These are phyloP conservation scores for Eleutherodactylus coqui DNA, from an alignment of 2,797 vertebrate species.

Conservation along the genomic window DNA sequence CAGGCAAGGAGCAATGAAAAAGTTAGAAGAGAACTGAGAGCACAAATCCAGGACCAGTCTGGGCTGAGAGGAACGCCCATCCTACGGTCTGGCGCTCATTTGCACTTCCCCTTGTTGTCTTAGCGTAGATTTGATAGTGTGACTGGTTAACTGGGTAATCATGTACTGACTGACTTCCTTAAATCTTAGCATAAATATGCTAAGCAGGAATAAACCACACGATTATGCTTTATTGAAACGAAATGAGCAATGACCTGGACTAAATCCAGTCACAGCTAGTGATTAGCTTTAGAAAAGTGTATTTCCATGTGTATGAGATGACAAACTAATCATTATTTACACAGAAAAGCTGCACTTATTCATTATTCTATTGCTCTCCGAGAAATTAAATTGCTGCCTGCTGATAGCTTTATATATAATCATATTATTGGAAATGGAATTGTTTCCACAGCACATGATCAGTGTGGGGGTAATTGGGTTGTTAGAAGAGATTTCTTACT, in stretches of 20 bases:
- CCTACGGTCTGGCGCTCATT: too few species aligned
- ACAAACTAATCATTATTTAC: constrained; percentile 6
- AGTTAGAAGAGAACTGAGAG: too few species aligned
- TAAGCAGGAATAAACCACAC: background rate
- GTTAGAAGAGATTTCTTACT: background rate
- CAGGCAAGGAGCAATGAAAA: too few species aligned
- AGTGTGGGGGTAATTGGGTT: background rate
- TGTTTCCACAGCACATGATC: background rate
- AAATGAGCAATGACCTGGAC: background rate
- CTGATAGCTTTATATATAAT: background rate
- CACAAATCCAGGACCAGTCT: too few species aligned
- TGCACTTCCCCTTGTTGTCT: too few species aligned
- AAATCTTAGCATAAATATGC: background rate
- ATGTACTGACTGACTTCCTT: too few species aligned
- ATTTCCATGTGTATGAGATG: background rate
- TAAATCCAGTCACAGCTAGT: background rate
- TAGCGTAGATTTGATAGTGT: too few species aligned
- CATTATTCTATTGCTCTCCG: background rate
- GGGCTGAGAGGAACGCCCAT: too few species aligned
- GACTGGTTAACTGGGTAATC: too few species aligned
- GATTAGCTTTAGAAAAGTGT: background rate
- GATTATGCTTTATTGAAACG: constrained; percentile 1
- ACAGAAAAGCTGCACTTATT: background rate
- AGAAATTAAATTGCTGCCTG: background rate
- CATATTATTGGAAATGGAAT: background rate